Percentiles rank a stretch among this genome's conserved stretches.
Conservation (phyloP, 2,797 vertebrate species). For the Oryzias sinensis region DNA sequence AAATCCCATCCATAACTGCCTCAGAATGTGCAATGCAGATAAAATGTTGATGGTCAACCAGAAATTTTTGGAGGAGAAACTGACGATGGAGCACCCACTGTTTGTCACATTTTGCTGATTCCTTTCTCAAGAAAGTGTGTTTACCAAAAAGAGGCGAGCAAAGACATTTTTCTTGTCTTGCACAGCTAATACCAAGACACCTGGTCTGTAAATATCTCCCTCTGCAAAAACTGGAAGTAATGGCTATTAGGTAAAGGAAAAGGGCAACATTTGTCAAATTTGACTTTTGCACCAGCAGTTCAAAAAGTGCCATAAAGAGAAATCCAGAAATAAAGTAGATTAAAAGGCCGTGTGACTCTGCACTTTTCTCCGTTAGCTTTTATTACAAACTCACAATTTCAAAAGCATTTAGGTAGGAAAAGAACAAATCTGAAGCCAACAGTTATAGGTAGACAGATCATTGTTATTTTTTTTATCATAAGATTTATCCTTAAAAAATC, state of each 20-base stretch:
- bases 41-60: slow-evolving; percentile 26
- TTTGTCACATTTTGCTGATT: slow-evolving; percentile 9
- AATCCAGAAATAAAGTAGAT: slow-evolving; percentile 15
- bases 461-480: slow-evolving; percentile 9
- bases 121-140: slow-evolving; percentile 14
- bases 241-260: slow-evolving; percentile 1
- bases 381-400: slow-evolving; percentile 30
- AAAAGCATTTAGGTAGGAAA: slow-evolving; percentile 34
- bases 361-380: slow-evolving; percentile 27
- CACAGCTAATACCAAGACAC: slow-evolving; percentile 9
- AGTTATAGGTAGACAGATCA: slow-evolving; percentile 18
- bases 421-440: slow-evolving; percentile 36
- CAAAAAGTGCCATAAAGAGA: slow-evolving; percentile 1
- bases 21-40: slow-evolving; percentile 37
- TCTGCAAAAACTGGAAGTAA: slow-evolving; percentile 10
- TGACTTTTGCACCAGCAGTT: slow-evolving; percentile 6
- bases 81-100: slow-evolving; percentile 2
- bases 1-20: slow-evolving; percentile 23
- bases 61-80: slow-evolving; percentile 17
- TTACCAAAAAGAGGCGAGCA: slow-evolving; percentile 14
- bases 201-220: slow-evolving; percentile 5
- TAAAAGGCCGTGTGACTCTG: slow-evolving; percentile 12
- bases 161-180: slow-evolving; percentile 10
- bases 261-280: slow-evolving; percentile 6
- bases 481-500: too few relatives aligned